phyloP scores from a whole-genome alignment of 2,113 vertebrate genomes.

The Salvelinus sp. region DNA sequence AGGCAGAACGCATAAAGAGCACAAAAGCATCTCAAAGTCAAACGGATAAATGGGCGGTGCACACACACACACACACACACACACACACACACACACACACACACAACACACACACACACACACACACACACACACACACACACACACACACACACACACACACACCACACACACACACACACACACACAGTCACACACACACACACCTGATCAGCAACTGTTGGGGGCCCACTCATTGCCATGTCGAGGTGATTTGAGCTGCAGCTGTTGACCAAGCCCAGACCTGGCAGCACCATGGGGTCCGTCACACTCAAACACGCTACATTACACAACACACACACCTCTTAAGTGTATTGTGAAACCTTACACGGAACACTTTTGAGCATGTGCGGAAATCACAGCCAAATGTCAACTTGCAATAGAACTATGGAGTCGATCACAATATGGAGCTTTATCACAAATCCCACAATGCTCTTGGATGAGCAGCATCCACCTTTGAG shows the following conservation, averaged over 20 bases:
- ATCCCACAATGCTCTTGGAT: too few relatives aligned
- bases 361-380: background rate
- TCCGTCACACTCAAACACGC: slow-evolving; percentile 6
- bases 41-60: background rate
- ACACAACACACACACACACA: background rate
- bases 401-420: background rate
- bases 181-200: slow-evolving; percentile 12
- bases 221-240: slow-evolving; percentile 6
- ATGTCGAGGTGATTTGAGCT: slow-evolving; percentile 22
- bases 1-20: background rate
- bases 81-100: slow-evolving; percentile 11
- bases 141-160: background rate
- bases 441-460: too few relatives aligned
- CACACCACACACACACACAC: slow-evolving; percentile 8
- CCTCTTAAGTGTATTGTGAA: background rate
- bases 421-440: too few relatives aligned
- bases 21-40: background rate
- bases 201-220: slow-evolving; percentile 8
- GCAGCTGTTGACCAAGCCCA: slow-evolving; percentile 20
- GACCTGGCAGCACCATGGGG: slow-evolving; percentile 7
- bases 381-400: background rate
- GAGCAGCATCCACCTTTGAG: too few relatives aligned
- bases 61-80: slow-evolving; percentile 10
- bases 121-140: slow-evolving; percentile 17
- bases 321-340: slow-evolving; percentile 6